A percentile compares a stretch with the other conserved stretches of the same genome.
Conservation (phyloP, 2,113 vertebrate species). For the Holacanthus passer region DNA sequence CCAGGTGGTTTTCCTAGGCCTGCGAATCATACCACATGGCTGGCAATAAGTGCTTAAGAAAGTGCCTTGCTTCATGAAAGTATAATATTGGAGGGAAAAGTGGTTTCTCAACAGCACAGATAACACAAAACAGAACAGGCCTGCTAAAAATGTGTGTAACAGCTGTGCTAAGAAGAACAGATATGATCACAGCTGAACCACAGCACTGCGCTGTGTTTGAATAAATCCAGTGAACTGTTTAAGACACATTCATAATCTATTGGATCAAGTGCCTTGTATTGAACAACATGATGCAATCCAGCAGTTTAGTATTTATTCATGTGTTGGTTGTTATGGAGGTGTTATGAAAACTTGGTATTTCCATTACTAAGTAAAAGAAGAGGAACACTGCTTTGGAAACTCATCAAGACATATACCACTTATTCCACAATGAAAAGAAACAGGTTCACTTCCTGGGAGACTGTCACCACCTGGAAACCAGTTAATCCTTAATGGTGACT, state of each 20-base stretch:
- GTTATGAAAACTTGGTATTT: not conserved
- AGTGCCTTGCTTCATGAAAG: no score
- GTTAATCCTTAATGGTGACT: not conserved
- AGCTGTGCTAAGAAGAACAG: not conserved
- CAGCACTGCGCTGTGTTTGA: not conserved
- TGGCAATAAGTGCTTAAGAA: not conserved
- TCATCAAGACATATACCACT: not conserved
- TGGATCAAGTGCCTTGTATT: not conserved
- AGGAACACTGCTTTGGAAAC: not conserved
- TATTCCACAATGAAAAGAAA: not conserved
- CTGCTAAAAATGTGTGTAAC: no score
- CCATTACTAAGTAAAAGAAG: not conserved
- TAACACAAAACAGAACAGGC: not conserved
- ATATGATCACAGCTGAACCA: not conserved
- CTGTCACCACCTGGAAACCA: no score
- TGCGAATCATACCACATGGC: constrained; percentile 5
- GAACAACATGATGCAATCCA: not conserved
- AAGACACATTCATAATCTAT: not conserved
- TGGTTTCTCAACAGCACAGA: not conserved
- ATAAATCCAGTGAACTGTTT: no score
- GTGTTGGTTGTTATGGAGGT: not conserved
- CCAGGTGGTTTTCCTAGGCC: not conserved
- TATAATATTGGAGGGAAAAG: not conserved
- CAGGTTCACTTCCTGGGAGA: not conserved
- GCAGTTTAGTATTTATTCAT: not conserved